Percentiles rank a stretch among this genome's conserved stretches.
Conservation (phyloP, 1,140 invertebrate genomes). For the Hermetia illucens region DNA sequence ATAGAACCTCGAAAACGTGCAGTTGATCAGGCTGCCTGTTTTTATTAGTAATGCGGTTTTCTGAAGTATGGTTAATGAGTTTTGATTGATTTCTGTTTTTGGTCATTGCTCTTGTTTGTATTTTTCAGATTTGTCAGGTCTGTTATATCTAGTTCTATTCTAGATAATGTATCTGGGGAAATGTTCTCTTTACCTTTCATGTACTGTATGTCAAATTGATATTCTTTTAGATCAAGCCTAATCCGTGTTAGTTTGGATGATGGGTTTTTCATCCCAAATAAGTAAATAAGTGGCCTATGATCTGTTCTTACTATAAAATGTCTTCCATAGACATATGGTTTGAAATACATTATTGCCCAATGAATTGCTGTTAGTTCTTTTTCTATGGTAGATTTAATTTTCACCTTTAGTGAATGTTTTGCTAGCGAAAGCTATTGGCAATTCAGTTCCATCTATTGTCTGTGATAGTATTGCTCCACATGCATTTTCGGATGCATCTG, state of each 20-base stretch:
- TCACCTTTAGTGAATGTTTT: slow-evolving; percentile 11
- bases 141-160: too few species aligned
- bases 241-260: slow-evolving; percentile 6
- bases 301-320: slow-evolving; percentile 7
- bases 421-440: slow-evolving; percentile 14
- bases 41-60: too few species aligned
- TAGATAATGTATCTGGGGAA: too few species aligned
- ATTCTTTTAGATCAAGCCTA: slow-evolving; percentile 8
- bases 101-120: too few species aligned
- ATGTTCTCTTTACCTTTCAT: slow-evolving; percentile 9
- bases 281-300: slow-evolving; percentile 7
- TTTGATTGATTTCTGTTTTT: too few species aligned
- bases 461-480: slow-evolving; percentile 7
- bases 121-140: too few species aligned
- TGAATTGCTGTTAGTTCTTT: slow-evolving; percentile 14
- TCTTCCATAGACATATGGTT: slow-evolving; percentile 9
- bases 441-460: slow-evolving; percentile 10
- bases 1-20: too few species aligned
- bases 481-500: slow-evolving; percentile 20
- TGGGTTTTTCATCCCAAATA: slow-evolving; percentile 8
- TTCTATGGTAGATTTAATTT: slow-evolving; percentile 9
- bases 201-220: slow-evolving; percentile 9
- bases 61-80: too few species aligned
- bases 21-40: too few species aligned
- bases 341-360: slow-evolving; percentile 30